phyloP scores from a whole-genome alignment of 1,140 invertebrate genomes.

The Drosophila teissieri region DNA sequence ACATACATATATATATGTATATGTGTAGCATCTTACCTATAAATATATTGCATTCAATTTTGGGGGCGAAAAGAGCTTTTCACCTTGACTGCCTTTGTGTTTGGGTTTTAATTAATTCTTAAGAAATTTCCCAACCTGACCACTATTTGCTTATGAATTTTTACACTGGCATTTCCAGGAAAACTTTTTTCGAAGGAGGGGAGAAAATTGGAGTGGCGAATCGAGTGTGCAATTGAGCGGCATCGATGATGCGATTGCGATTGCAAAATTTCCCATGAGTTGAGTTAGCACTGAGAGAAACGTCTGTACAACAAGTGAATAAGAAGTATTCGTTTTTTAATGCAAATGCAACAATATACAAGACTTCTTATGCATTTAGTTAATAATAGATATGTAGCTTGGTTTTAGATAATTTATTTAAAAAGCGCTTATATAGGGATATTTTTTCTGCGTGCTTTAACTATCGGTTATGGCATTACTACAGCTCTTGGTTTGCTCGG shows the following conservation, averaged over 20 bases:
- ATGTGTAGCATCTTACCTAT: no score
- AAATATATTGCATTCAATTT: conserved; percentile 26
- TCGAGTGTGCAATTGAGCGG: conserved; percentile 53
- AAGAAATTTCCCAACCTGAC: conserved; percentile 55
- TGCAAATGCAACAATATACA: no score
- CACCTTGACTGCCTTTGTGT: conserved; percentile 47
- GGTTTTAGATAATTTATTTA: no score
- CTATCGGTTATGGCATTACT: conserved; percentile 17
- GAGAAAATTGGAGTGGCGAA: conserved; percentile 13
- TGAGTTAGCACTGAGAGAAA: conserved; percentile 6
- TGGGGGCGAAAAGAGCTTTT: conserved; percentile 15
- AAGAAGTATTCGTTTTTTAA: not conserved
- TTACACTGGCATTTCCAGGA: conserved; percentile 38
- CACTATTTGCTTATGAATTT: conserved; percentile 51
- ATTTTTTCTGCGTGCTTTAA: not conserved
- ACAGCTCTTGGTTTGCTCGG: conserved; percentile 12
- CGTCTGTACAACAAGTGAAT: not conserved
- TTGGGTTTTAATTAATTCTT: conserved; percentile 72
- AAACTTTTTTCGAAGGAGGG: conserved; percentile 33
- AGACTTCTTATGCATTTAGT: no score
- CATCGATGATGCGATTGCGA: conserved; percentile 43
- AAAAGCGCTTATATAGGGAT: no score
- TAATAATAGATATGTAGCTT: no score
- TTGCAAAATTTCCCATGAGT: conserved; percentile 36
- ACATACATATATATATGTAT: not conserved